phyloP scores from a whole-genome alignment of 2,797 vertebrate genomes.

The Danionella dracula region DNA sequence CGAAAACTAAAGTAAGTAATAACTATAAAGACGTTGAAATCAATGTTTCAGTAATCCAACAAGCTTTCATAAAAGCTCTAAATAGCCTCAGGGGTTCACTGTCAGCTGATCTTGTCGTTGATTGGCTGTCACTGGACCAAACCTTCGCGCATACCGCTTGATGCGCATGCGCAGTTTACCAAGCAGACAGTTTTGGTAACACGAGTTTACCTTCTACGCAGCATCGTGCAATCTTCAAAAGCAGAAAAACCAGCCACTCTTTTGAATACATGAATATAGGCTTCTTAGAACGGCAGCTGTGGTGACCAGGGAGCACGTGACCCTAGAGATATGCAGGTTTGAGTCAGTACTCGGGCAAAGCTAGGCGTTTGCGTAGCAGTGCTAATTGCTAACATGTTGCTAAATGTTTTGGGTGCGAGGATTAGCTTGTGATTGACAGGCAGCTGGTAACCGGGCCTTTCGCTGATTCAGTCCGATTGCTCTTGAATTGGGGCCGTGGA shows the following conservation, averaged over 20 bases:
- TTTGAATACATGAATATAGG: not conserved
- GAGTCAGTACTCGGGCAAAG: not conserved
- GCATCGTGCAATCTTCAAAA: not conserved
- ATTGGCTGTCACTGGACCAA: constrained; percentile 8
- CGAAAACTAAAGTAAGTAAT: not conserved
- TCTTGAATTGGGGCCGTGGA: not conserved
- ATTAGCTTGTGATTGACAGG: not conserved
- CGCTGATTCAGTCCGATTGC: not conserved
- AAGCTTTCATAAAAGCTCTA: not conserved
- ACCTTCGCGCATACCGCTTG: constrained; percentile 1
- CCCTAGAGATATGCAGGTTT: not conserved
- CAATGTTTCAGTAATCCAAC: no score
- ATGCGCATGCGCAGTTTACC: constrained; percentile 58
- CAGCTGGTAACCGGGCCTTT: not conserved
- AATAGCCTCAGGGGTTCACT: not conserved
- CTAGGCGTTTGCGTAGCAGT: not conserved
- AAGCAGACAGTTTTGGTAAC: constrained; percentile 50
- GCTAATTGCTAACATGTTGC: constrained; percentile 26
- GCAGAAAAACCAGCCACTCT: not conserved
- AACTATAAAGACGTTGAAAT: no score
- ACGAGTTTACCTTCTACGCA: constrained; percentile 62
- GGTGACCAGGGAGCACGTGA: not conserved
- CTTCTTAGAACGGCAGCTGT: not conserved
- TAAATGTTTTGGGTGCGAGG: constrained; percentile 21
- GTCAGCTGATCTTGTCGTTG: constrained; percentile 25